These are phyloP conservation scores for Galagoides demidoff DNA, from an alignment of 2,797 vertebrate genomes.

Conservation along the genomic window DNA sequence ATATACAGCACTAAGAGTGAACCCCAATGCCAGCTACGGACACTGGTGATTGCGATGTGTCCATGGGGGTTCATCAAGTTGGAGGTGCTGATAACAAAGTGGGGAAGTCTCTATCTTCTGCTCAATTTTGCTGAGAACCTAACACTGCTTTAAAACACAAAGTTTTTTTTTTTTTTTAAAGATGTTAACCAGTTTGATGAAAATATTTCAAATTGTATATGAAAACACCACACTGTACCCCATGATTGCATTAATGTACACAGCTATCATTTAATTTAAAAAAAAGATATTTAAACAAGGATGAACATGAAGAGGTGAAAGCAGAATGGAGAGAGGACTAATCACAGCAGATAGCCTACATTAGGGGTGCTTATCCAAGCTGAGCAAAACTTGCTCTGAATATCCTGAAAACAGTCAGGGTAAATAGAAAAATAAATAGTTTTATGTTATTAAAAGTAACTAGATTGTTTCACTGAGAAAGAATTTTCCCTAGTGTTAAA, in stretches of 20 bases:
- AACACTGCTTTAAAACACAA: neutral
- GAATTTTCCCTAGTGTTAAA: neutral
- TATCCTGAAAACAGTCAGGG: neutral
- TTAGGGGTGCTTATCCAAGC: neutral
- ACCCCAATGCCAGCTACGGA: neutral
- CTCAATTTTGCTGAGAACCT: neutral
- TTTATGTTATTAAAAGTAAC: neutral
- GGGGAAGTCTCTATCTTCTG: neutral
- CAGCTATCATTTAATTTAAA: too few species aligned
- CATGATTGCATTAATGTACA: too few species aligned
- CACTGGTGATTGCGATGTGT: neutral
- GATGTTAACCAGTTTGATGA: too few species aligned
- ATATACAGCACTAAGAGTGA: neutral
- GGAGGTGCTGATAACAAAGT: neutral
- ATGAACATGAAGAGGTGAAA: neutral
- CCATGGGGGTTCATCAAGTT: too few species aligned
- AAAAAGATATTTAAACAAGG: neutral
- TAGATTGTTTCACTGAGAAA: neutral
- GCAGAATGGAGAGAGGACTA: neutral
- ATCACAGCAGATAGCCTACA: neutral
- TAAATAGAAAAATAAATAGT: neutral
- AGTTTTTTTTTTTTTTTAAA: too few species aligned
- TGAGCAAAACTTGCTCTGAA: neutral
- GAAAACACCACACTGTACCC: too few species aligned
- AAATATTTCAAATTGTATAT: too few species aligned